phyloP scores from a whole-genome alignment of 2,797 vertebrate genomes.

The Pipistrellus nathusii region DNA sequence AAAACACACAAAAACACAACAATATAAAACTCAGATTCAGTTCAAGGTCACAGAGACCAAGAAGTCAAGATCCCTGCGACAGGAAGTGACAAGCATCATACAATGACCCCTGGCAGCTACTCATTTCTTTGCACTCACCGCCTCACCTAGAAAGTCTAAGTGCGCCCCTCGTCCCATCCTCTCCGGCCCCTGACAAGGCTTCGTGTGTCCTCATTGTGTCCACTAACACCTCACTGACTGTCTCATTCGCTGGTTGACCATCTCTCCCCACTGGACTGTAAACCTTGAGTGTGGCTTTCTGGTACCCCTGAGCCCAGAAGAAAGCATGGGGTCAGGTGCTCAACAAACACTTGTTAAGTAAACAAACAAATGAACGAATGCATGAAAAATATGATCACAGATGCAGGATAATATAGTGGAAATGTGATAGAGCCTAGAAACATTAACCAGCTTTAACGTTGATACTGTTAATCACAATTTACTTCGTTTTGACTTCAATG shows the following conservation, averaged over 20 bases:
- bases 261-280: neutral
- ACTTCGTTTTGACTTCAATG: neutral
- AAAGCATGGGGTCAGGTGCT: neutral
- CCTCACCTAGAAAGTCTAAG: neutral
- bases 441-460: neutral
- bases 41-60: constrained; percentile 37
- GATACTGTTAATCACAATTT: neutral
- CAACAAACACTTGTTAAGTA: neutral
- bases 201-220: neutral
- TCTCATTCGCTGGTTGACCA: neutral
- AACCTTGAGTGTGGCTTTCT: neutral
- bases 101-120: neutral
- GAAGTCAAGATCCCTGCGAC: neutral
- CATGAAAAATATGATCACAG: neutral
- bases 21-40: neutral
- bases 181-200: neutral
- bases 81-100: constrained; percentile 22
- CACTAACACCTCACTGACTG: neutral
- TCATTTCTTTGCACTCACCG: neutral
- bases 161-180: neutral
- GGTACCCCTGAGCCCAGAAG: neutral
- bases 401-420: neutral
- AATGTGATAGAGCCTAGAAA: neutral
- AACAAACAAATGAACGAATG: neutral
- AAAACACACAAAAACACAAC: neutral